Conservation (phyloP, 2,797 vertebrate genomes). For the Vultur gryphus region DNA sequence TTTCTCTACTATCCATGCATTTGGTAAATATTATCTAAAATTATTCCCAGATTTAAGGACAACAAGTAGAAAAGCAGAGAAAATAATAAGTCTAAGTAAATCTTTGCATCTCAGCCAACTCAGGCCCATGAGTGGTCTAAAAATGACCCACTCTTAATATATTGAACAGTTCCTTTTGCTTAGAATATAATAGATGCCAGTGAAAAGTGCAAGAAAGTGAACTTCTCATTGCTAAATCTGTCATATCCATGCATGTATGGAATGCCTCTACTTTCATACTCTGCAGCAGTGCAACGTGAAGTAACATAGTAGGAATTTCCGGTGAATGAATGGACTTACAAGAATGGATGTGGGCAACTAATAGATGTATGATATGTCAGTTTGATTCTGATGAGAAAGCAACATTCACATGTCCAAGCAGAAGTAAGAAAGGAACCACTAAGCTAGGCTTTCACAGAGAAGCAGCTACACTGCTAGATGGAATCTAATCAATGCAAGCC, state of each 20-base stretch:
- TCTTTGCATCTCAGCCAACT: background rate
- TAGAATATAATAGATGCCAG: background rate
- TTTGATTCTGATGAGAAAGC: background rate
- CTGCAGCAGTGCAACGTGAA: background rate
- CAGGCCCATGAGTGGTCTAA: background rate
- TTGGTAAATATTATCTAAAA: background rate
- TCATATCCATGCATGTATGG: background rate
- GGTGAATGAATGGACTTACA: background rate
- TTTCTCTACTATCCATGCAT: background rate
- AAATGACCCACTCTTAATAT: background rate
- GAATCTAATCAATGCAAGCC: constrained; percentile 55
- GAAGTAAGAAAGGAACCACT: background rate
- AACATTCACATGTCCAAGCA: background rate
- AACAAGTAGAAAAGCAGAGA: background rate
- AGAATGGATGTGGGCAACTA: background rate
- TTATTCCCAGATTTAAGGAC: background rate
- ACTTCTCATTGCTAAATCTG: background rate
- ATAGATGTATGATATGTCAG: background rate
- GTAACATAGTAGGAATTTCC: background rate
- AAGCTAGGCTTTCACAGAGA: constrained; percentile 16
- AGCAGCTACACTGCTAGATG: constrained; percentile 23
- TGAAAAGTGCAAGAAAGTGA: background rate
- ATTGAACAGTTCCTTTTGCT: background rate
- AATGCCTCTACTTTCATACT: background rate
- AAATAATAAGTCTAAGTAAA: background rate